Percentiles rank a stretch among this genome's conserved stretches.
phyloP scores from a whole-genome alignment of 2,797 vertebrate genomes.

The Otus scops region DNA sequence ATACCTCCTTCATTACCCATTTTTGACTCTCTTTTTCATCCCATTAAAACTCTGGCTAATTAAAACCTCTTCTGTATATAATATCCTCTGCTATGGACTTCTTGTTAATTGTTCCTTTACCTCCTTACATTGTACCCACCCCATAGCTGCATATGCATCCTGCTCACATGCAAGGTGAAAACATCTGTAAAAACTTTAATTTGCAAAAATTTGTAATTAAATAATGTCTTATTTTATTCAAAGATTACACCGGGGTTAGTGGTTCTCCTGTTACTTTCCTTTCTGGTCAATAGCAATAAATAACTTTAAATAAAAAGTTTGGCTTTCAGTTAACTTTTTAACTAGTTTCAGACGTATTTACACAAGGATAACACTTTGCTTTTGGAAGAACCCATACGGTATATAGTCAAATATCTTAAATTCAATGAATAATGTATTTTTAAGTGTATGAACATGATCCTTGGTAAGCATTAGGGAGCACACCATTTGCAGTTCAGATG shows the following conservation, averaged over 20 bases:
- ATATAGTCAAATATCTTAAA: not conserved
- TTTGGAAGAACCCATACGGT: not conserved
- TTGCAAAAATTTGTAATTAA: not conserved
- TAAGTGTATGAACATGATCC: not conserved
- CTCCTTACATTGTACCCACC: not conserved
- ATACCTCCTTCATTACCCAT: not conserved
- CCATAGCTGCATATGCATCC: fast-evolving
- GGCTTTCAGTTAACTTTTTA: not conserved
- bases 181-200: not conserved
- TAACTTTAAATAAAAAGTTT: not conserved
- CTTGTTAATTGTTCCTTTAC: not conserved
- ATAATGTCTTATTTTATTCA: not conserved
- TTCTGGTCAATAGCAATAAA: not conserved
- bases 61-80: not conserved
- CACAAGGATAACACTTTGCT: not conserved
- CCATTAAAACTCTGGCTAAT: not conserved
- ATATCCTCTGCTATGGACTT: not conserved
- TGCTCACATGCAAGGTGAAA: not conserved
- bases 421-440: not conserved
- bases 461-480: not conserved
- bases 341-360: not conserved
- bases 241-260: not conserved
- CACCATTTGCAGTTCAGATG: not conserved
- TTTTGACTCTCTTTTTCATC: not conserved
- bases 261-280: not conserved